Percentiles rank a stretch among this genome's conserved stretches.
Conservation (phyloP, 2,113 vertebrate species). For the Pogona vitticeps region DNA sequence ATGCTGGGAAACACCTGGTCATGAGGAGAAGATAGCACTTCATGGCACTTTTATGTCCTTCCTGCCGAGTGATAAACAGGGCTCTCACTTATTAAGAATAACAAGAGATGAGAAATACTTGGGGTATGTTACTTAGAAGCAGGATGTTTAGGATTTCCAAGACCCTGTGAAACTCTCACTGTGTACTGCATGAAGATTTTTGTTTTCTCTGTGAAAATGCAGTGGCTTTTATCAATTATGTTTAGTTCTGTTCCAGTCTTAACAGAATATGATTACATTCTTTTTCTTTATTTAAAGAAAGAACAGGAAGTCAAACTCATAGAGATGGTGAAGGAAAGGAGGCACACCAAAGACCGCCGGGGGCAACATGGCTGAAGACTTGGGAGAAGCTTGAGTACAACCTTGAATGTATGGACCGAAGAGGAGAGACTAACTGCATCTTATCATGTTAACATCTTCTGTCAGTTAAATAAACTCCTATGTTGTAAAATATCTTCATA, state of each 20-base stretch:
- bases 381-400: constrained; percentile 41
- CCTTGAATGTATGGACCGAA: constrained; percentile 44
- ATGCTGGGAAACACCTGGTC: neutral
- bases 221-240: neutral
- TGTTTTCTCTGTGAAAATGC: neutral
- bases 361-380: constrained; percentile 23
- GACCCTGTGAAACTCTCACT: neutral
- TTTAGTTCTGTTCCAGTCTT: neutral
- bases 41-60: too few species aligned
- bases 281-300: constrained; percentile 74
- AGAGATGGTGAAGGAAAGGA: constrained; percentile 63
- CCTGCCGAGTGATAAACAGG: too few species aligned
- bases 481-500: constrained; percentile 64
- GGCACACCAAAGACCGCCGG: constrained; percentile 53
- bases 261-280: neutral
- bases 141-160: neutral
- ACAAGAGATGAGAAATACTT: neutral
- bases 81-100: too few species aligned
- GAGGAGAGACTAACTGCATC: constrained; percentile 62
- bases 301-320: constrained; percentile 82
- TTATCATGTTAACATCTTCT: constrained; percentile 61
- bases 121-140: neutral
- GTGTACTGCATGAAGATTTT: neutral
- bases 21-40: too few species aligned
- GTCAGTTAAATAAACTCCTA: constrained; percentile 68